phyloP scores from a whole-genome alignment of 1,140 invertebrate species.

The Procambarus clarkii region DNA sequence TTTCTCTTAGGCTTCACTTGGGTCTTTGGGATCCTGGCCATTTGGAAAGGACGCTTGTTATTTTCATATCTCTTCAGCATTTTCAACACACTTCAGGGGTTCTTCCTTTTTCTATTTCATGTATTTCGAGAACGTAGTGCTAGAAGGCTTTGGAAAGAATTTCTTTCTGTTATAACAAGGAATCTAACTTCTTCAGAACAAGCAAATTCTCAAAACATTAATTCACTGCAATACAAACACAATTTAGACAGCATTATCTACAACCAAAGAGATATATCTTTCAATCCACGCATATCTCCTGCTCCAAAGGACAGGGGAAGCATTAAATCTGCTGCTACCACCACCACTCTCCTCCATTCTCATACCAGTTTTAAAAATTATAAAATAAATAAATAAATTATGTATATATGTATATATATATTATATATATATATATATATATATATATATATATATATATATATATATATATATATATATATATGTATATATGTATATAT shows the following conservation, averaged over 20 bases:
- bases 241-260: constrained; percentile 24
- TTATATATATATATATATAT: constrained; percentile 38
- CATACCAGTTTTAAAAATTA: neutral
- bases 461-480: neutral
- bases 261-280: constrained; percentile 28
- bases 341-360: constrained; percentile 25
- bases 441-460: constrained; percentile 25
- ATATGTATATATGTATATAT: neutral
- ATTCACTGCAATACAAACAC: constrained; percentile 14
- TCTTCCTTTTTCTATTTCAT: constrained; percentile 74
- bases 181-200: constrained; percentile 1
- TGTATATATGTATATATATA: neutral
- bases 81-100: constrained; percentile 73
- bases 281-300: constrained; percentile 9
- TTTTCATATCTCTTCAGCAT: constrained; percentile 73
- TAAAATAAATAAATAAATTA: no score
- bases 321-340: neutral
- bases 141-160: constrained; percentile 68
- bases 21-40: constrained; percentile 73
- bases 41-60: constrained; percentile 65
- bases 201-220: constrained; percentile 4
- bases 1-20: constrained; percentile 74
- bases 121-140: constrained; percentile 69
- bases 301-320: neutral
- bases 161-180: constrained; percentile 57